Evolutionary conservation across 1,140 invertebrate genomes (phyloP).

Genomic region (Neuroterus valhalla): DNA sequence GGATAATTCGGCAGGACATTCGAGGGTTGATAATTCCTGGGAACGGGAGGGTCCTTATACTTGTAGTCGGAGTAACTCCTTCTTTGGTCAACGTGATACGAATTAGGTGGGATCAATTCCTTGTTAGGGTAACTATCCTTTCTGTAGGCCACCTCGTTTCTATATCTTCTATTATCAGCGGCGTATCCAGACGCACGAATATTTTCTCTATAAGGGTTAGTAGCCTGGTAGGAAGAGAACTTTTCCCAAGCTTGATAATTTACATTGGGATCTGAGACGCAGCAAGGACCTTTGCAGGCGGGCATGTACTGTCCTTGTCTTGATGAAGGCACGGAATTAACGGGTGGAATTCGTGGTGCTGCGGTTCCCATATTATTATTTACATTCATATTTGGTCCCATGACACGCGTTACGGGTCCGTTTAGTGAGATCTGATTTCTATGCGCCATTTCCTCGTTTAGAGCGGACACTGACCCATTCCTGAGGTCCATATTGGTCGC

Average conservation of each 20-base stretch:
- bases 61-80: slow-evolving; percentile 65
- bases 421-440: slow-evolving; percentile 60
- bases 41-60: slow-evolving; percentile 60
- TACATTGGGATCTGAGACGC: slow-evolving; percentile 62
- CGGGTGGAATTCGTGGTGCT: slow-evolving; percentile 42
- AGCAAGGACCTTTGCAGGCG: slow-evolving; percentile 67
- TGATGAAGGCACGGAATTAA: slow-evolving; percentile 44
- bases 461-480: slow-evolving; percentile 36
- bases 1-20: slow-evolving; percentile 63
- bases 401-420: slow-evolving; percentile 48
- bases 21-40: slow-evolving; percentile 59
- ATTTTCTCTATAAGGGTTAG: slow-evolving; percentile 64
- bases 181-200: slow-evolving; percentile 53
- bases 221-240: slow-evolving; percentile 61
- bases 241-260: slow-evolving; percentile 67
- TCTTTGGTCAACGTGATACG: slow-evolving; percentile 60
- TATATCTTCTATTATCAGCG: slow-evolving; percentile 58
- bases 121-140: slow-evolving; percentile 63
- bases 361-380: slow-evolving; percentile 40
- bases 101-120: slow-evolving; percentile 44
- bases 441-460: slow-evolving; percentile 61
- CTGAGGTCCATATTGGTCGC: slow-evolving; percentile 52
- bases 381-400: slow-evolving; percentile 45
- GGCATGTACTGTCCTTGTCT: slow-evolving; percentile 59
- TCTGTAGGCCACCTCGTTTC: slow-evolving; percentile 58